A percentile compares a stretch with the other conserved stretches of the same genome.
Conservation (phyloP, 2,797 vertebrate species). For the Ctenopoma multispine region DNA sequence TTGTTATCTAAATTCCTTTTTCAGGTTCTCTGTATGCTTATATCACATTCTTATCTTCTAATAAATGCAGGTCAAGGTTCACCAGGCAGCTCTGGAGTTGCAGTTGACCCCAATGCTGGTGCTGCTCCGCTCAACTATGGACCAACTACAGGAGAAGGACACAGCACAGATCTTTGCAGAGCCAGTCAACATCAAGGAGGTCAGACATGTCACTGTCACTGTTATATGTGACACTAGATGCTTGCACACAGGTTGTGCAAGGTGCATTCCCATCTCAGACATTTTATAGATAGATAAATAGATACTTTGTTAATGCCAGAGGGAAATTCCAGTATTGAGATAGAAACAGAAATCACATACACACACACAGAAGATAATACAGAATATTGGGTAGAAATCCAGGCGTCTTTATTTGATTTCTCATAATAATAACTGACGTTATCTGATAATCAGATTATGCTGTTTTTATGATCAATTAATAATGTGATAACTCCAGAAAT, state of each 20-base stretch:
- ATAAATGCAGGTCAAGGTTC: conserved; percentile 89
- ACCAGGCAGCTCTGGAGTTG: conserved; percentile 93
- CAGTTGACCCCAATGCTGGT: conserved; percentile 92
- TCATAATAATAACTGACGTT: no score
- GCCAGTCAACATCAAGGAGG: conserved; percentile 86
- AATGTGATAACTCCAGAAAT: no score
- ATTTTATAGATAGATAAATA: no score
- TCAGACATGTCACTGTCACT: conserved; percentile 43
- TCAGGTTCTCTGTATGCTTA: background rate
- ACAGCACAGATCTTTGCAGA: conserved; percentile 92
- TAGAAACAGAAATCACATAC: no score
- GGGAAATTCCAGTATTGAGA: no score
- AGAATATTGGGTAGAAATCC: no score
- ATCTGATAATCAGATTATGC: no score
- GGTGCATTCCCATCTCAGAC: no score
- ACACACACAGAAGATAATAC: no score
- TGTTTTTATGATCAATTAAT: no score
- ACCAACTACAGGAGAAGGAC: conserved; percentile 97
- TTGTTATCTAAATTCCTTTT: background rate
- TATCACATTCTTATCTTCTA: conserved; percentile 6
- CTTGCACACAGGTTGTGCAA: background rate
- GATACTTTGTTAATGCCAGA: no score
- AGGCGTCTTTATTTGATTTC: no score
- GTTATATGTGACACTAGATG: background rate
- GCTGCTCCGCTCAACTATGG: conserved; percentile 92